Evolutionary conservation across 2,888 invertebrate genomes (phyloP).

Genomic region (Sesamia inferens): DNA sequence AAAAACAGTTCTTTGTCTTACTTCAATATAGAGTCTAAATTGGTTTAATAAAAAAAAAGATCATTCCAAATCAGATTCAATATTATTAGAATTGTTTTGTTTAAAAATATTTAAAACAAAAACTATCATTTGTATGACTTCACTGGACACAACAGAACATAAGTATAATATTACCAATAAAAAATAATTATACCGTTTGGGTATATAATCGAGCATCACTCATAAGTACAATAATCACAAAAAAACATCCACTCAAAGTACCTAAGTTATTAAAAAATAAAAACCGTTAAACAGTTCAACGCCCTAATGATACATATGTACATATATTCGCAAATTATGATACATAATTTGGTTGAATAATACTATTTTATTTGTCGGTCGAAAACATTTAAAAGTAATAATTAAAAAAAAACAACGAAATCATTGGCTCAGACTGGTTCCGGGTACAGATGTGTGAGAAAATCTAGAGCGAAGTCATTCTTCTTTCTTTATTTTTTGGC

Average conservation of each 20-base stretch:
- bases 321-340: constrained; percentile 71
- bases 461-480: neutral
- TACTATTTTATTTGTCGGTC: constrained; percentile 67
- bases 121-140: neutral
- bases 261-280: constrained; percentile 38
- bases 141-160: constrained; percentile 24
- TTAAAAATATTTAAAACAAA: neutral
- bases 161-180: constrained; percentile 29
- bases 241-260: constrained; percentile 68
- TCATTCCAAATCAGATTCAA: neutral
- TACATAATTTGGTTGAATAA: constrained; percentile 76
- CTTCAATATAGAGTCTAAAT: neutral
- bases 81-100: too few relatives aligned
- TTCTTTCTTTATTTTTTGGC: too few relatives aligned
- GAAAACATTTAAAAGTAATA: constrained; percentile 63
- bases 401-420: constrained; percentile 77
- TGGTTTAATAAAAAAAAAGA: neutral
- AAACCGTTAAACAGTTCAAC: constrained; percentile 64
- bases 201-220: constrained; percentile 70
- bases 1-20: neutral
- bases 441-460: constrained; percentile 41
- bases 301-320: constrained; percentile 57
- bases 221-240: constrained; percentile 87
- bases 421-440: constrained; percentile 73
- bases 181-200: constrained; percentile 48